These are phyloP conservation scores for Oscheius sp. DNA, from an alignment of 2,888 invertebrate species.

Conservation along the genomic window DNA sequence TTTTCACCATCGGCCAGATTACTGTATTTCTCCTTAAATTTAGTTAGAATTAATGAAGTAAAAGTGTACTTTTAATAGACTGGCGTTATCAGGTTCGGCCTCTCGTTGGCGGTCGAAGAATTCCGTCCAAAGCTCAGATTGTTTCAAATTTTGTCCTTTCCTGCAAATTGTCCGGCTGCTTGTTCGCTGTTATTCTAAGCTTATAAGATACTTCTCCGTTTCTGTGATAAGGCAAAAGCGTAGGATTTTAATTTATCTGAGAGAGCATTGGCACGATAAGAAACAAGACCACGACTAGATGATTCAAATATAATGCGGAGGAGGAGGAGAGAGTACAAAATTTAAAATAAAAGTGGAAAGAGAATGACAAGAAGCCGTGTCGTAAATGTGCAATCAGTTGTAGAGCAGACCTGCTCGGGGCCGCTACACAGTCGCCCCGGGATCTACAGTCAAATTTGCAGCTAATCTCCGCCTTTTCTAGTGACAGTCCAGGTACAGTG, in stretches of 20 bases:
- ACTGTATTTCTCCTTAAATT: too few relatives aligned
- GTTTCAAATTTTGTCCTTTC: too few relatives aligned
- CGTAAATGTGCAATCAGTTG: conserved; percentile 12
- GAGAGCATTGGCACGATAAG: background rate
- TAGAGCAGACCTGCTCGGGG: background rate
- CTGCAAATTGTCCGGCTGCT: too few relatives aligned
- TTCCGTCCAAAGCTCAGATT: background rate
- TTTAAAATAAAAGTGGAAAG: background rate
- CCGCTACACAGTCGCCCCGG: too few relatives aligned
- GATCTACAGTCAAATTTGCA: background rate
- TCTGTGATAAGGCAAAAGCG: background rate
- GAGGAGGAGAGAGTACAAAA: too few relatives aligned
- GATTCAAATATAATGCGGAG: background rate
- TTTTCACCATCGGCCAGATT: too few relatives aligned
- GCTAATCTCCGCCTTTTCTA: too few relatives aligned
- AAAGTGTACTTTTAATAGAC: too few relatives aligned
- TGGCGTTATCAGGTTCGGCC: background rate
- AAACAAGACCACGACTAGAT: background rate
- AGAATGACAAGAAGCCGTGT: conserved; percentile 16
- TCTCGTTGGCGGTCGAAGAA: background rate
- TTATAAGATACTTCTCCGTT: background rate
- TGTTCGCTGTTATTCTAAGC: conserved; percentile 5
- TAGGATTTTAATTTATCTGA: background rate
- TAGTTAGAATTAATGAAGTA: too few relatives aligned
- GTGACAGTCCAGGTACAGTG: too few relatives aligned